Evolutionary conservation across 2,888 invertebrate genomes (phyloP), one percentile per base, ranked within the genome.

Genomic region (Macrosoma leucophasiata): DNA sequence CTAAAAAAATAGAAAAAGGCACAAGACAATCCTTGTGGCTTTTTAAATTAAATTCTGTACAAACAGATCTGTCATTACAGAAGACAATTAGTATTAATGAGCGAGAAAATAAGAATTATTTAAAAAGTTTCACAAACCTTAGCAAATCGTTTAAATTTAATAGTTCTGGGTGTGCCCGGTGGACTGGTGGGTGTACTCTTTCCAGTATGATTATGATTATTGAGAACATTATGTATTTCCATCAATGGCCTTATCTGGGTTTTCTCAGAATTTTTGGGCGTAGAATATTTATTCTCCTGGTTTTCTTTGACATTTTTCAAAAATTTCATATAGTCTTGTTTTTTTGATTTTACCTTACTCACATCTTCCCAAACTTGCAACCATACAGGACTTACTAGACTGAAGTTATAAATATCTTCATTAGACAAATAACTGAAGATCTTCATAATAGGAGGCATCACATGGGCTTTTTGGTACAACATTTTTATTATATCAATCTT

Each of bases 401-500:
- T 66, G 40, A 84, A 74, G 46, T 69, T 82, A 32, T 56, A 62
- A 33, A 81, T 66, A 46, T 85, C 85, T 48, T 75, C 67, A 51
- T 68, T 63, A 20, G 65, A 65, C 18, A 85, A 50, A 38, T 70
- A 72, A 25, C 52, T 58, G 29, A 85, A 64, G 36, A 85, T 78
- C 33, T 65, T 69, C 51, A 62, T 55, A 32, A 82, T 51, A 12
- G 74, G 70, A 35, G 73, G 77, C 49, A 62, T 51, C 36, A 56
- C 65, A 48, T 58, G 44, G 38, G 57, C 36, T 30, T 50, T 44
- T 22, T 66, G 50, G 41, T 67, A 65, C 33, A 85, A 48, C 54
- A 69, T 65, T 44, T 62, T 63, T 26, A 84, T 57, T 29, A 84
- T 72, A 51, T 85, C 84, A 48, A 79, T 51, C 55, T 75, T 79